A percentile compares a stretch with the other conserved stretches of the same genome.
phyloP scores from a whole-genome alignment of 2,888 invertebrate species.

The Rapana venosa region DNA sequence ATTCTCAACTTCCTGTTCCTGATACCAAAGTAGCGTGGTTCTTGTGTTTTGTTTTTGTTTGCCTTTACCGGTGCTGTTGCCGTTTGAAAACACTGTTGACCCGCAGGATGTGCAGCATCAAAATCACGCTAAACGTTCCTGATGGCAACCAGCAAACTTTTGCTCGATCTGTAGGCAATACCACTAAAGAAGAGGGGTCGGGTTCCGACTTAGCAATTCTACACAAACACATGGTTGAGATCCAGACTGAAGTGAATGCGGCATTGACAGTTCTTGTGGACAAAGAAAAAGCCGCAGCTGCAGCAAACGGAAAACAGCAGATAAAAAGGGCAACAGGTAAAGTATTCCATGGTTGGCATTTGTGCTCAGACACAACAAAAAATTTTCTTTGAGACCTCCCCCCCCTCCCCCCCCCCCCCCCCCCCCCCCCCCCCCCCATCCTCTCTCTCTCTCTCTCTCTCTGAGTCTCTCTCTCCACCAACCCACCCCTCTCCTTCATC shows the following conservation, averaged over 20 bases:
- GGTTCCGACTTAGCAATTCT: not conserved
- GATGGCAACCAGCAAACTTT: constrained; percentile 23
- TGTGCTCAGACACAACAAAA: not conserved
- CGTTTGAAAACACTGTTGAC: not conserved
- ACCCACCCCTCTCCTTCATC: not conserved
- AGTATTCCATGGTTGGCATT: not conserved
- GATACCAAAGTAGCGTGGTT: no score
- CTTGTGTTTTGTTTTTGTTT: not conserved
- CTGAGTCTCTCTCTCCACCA: not conserved
- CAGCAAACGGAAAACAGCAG: not conserved
- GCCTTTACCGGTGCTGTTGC: not conserved
- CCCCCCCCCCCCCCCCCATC: not conserved
- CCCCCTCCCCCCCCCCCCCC: not conserved
- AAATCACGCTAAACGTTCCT: not conserved
- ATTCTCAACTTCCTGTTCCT: no score
- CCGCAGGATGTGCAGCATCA: not conserved
- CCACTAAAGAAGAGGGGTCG: not conserved
- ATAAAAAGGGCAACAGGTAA: not conserved
- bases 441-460: not conserved
- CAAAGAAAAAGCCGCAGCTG: constrained; percentile 4
- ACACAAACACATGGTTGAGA: not conserved
- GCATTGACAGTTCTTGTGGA: constrained; percentile 13
- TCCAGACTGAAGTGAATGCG: not conserved
- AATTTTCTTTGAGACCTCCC: not conserved
- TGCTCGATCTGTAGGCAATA: not conserved